Percentiles rank a stretch among this genome's conserved stretches.
Conservation (phyloP, 2,888 invertebrate species). For the Epsilonema sp. region DNA sequence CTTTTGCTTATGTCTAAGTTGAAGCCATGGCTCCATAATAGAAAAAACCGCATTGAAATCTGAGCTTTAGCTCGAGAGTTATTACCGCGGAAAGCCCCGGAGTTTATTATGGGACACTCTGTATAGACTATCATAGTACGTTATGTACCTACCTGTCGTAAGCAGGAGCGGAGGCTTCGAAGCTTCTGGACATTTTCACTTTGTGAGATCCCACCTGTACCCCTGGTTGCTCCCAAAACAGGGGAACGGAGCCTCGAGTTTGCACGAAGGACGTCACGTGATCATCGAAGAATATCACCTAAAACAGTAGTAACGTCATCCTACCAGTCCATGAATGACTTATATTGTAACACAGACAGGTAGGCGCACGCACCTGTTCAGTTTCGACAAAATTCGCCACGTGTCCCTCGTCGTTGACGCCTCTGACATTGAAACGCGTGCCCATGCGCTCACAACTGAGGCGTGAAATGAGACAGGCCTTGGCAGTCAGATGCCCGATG, state of each 20-base stretch:
- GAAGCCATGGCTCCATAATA: too few relatives aligned
- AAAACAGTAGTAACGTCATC: too few relatives aligned
- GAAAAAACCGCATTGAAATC: too few relatives aligned
- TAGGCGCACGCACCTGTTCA: slow-evolving; percentile 76
- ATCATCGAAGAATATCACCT: slow-evolving; percentile 46
- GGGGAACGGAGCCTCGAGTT: slow-evolving; percentile 83
- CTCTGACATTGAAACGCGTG: slow-evolving; percentile 83
- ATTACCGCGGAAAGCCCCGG: too few relatives aligned
- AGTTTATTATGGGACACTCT: too few relatives aligned
- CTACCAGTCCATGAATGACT: too few relatives aligned
- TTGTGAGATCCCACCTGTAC: slow-evolving; percentile 96
- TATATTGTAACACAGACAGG: too few relatives aligned
- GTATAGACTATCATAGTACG: neutral
- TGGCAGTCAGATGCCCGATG: slow-evolving; percentile 76
- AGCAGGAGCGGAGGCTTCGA: slow-evolving; percentile 76
- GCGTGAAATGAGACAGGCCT: slow-evolving; percentile 81
- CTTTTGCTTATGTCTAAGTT: neutral
- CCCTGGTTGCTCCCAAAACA: slow-evolving; percentile 98
- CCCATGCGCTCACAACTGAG: slow-evolving; percentile 94
- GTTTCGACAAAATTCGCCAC: slow-evolving; percentile 99
- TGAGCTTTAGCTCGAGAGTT: too few relatives aligned
- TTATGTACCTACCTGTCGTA: slow-evolving; percentile 50
- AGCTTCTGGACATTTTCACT: slow-evolving; percentile 82
- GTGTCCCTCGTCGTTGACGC: slow-evolving; percentile 96
- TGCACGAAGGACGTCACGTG: slow-evolving; percentile 64